Percentiles rank a stretch among this genome's conserved stretches.
Conservation (phyloP, 2,113 vertebrate genomes). For the Egretta garzetta region DNA sequence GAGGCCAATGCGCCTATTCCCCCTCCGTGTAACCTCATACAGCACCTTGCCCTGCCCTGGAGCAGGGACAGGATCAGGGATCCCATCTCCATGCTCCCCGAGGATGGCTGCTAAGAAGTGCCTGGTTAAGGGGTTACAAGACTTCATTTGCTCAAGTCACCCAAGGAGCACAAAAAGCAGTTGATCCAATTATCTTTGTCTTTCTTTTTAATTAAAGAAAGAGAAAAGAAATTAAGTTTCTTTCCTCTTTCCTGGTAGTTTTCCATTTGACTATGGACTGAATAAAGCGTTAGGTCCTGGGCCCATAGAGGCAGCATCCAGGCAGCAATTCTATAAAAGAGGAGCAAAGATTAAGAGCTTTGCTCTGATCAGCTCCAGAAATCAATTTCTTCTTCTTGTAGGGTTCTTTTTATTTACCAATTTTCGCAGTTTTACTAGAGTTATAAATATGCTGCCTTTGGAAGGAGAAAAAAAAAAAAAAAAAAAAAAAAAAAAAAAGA, state of each 20-base stretch:
- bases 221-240: neutral
- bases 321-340: neutral
- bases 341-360: slow-evolving; percentile 35
- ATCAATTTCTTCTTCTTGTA: neutral
- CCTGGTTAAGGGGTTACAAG: neutral
- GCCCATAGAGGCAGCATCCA: neutral
- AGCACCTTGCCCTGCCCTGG: neutral
- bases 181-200: neutral
- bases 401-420: neutral
- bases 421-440: neutral
- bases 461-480: neutral
- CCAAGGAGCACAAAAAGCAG: neutral
- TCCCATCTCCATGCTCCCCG: neutral
- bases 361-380: slow-evolving; percentile 21
- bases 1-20: fast-evolving
- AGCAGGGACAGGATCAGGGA: neutral
- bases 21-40: fast-evolving
- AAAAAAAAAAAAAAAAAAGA: neutral
- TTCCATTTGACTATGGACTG: neutral
- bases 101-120: neutral
- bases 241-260: neutral
- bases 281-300: neutral
- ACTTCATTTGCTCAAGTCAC: neutral
- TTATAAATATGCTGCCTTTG: neutral
- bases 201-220: neutral